These are phyloP conservation scores for Troides aeacus DNA, from an alignment of 2,888 invertebrate species.

Conservation along the genomic window DNA sequence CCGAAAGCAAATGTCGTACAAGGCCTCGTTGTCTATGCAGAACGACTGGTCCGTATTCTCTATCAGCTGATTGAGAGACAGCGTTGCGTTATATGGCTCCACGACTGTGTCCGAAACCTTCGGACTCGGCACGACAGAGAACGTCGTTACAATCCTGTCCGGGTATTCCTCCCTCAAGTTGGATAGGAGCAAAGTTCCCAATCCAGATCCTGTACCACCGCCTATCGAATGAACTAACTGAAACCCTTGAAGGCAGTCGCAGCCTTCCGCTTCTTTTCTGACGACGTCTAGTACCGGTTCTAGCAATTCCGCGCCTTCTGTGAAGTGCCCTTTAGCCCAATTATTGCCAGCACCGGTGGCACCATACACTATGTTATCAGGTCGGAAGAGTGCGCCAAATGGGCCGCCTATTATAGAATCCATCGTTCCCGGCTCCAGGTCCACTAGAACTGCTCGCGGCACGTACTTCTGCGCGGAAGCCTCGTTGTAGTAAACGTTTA, in stretches of 20 bases:
- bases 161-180: slow-evolving; percentile 87
- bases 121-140: slow-evolving; percentile 85
- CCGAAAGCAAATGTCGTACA: slow-evolving; percentile 88
- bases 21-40: slow-evolving; percentile 88
- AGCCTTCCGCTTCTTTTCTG: slow-evolving; percentile 81
- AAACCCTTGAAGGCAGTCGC: slow-evolving; percentile 84
- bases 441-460: slow-evolving; percentile 62
- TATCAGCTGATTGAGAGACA: slow-evolving; percentile 82
- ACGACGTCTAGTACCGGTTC: slow-evolving; percentile 81
- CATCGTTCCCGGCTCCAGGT: slow-evolving; percentile 72
- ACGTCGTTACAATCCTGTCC: slow-evolving; percentile 84
- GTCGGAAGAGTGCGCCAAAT: slow-evolving; percentile 84
- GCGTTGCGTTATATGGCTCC: slow-evolving; percentile 84
- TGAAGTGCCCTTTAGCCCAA: slow-evolving; percentile 84
- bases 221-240: slow-evolving; percentile 85
- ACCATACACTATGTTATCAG: slow-evolving; percentile 85
- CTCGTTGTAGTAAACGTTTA: slow-evolving; percentile 88
- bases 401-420: slow-evolving; percentile 83
- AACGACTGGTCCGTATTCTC: slow-evolving; percentile 83
- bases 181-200: slow-evolving; percentile 84
- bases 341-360: slow-evolving; percentile 79
- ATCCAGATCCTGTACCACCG: slow-evolving; percentile 86
- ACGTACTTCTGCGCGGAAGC: slow-evolving; percentile 67
- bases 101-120: slow-evolving; percentile 87
- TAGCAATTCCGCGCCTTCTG: slow-evolving; percentile 82